Evolutionary conservation across 2,113 vertebrate genomes (phyloP).

Genomic region (Hemiscyllium ocellatum): DNA sequence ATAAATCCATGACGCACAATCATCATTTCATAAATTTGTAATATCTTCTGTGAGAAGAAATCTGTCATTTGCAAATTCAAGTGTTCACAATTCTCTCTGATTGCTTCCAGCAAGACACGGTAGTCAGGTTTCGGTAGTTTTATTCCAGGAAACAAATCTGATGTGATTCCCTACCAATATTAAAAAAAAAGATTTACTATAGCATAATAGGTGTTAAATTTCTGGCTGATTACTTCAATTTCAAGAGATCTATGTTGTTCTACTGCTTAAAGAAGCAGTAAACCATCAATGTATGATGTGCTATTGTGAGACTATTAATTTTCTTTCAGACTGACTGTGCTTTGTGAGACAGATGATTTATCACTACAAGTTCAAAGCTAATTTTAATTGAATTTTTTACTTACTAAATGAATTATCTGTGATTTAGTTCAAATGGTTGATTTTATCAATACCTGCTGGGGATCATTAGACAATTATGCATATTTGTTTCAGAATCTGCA

Average conservation of each 20-base stretch:
- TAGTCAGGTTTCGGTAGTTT: slow-evolving; percentile 78
- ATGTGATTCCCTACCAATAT: slow-evolving; percentile 72
- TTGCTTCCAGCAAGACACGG: slow-evolving; percentile 64
- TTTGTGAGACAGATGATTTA: background rate
- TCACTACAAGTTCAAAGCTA: background rate
- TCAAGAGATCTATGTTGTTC: background rate
- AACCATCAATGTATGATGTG: background rate
- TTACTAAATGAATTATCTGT: background rate
- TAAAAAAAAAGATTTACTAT: slow-evolving; percentile 35
- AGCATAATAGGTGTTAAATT: slow-evolving; percentile 23
- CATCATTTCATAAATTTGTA: slow-evolving; percentile 90
- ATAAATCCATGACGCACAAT: slow-evolving; percentile 85
- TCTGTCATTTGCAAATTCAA: slow-evolving; percentile 82
- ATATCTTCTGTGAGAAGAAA: slow-evolving; percentile 76
- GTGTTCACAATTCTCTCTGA: slow-evolving; percentile 63
- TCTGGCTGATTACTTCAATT: background rate
- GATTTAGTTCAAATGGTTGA: background rate
- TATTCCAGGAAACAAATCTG: slow-evolving; percentile 83
- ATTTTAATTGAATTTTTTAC: slow-evolving; percentile 25
- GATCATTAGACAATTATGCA: background rate
- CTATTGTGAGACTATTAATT: background rate
- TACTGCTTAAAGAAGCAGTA: background rate
- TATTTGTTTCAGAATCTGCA: background rate
- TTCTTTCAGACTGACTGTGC: background rate
- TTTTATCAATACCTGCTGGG: background rate